These are phyloP conservation scores for Arothron firmamentum DNA, from an alignment of 2,113 vertebrate species.

Conservation along the genomic window DNA sequence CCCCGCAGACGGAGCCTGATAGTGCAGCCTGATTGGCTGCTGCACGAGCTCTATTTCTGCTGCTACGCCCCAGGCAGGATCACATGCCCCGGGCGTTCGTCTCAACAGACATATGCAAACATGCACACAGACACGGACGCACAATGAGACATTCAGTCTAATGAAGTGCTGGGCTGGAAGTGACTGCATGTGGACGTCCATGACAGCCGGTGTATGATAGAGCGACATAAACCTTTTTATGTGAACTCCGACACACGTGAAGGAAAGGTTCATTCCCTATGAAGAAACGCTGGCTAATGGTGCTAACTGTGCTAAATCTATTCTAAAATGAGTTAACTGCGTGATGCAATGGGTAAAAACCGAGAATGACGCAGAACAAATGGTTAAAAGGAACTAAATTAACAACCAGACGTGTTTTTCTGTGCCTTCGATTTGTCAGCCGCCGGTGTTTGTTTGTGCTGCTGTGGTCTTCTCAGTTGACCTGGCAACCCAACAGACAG, in stretches of 20 bases:
- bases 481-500: conserved; percentile 52
- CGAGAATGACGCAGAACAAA: not conserved
- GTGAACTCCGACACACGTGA: conserved; percentile 9
- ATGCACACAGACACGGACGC: conserved; percentile 27
- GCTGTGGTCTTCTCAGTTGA: conserved; percentile 12
- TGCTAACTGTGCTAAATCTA: conserved; percentile 7
- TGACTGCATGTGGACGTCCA: conserved; percentile 48
- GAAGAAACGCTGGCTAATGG: conserved; percentile 29
- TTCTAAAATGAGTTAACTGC: conserved; percentile 19
- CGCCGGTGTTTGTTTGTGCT: not conserved
- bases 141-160: conserved; percentile 55
- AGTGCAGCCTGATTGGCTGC: conserved; percentile 62
- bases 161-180: conserved; percentile 59
- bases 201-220: conserved; percentile 47
- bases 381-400: not conserved
- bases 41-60: conserved; percentile 60
- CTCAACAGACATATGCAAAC: conserved; percentile 56
- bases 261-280: conserved; percentile 4
- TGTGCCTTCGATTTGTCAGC: not conserved
- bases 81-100: conserved; percentile 63
- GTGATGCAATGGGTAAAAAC: conserved; percentile 1
- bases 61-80: conserved; percentile 63
- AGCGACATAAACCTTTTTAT: conserved; percentile 10
- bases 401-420: not conserved
- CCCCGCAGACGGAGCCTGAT: conserved; percentile 45